phyloP scores from a whole-genome alignment of 1,140 invertebrate genomes.

The Caligus rogercresseyi region DNA sequence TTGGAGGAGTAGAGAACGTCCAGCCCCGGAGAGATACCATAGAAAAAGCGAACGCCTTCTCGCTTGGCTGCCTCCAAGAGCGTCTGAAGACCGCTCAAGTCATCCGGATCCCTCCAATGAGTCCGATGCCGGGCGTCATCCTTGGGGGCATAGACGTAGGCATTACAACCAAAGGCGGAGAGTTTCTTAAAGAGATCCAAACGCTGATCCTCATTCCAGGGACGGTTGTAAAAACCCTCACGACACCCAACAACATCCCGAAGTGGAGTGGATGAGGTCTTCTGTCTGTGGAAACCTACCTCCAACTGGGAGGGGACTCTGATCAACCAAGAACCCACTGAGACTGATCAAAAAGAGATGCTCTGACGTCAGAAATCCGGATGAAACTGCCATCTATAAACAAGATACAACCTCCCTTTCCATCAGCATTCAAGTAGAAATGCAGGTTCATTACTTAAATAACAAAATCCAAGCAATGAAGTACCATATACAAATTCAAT shows the following conservation, averaged over 20 bases:
- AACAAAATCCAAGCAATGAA: too few species aligned
- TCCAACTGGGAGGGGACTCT: too few species aligned
- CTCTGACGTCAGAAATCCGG: neutral
- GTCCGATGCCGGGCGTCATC: slow-evolving; percentile 10
- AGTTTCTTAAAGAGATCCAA: slow-evolving; percentile 15
- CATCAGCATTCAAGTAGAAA: too few species aligned
- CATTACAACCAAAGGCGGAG: neutral
- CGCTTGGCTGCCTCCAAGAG: neutral
- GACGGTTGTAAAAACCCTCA: slow-evolving; percentile 15
- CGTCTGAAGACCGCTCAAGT: neutral
- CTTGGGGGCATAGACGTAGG: slow-evolving; percentile 17
- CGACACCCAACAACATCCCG: slow-evolving; percentile 9
- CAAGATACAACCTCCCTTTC: too few species aligned
- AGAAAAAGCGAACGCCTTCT: slow-evolving; percentile 1
- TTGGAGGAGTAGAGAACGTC: slow-evolving; percentile 6
- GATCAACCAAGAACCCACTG: neutral
- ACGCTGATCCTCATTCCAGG: slow-evolving; percentile 9
- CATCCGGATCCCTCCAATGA: neutral
- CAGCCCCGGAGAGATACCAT: slow-evolving; percentile 13
- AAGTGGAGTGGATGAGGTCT: neutral
- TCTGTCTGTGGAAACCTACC: neutral
- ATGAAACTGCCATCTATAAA: neutral
- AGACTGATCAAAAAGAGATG: neutral
- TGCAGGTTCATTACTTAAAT: too few species aligned
- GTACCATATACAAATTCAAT: too few species aligned